phyloP scores from a whole-genome alignment of 2,888 invertebrate species.

The Orthosia gothica region DNA sequence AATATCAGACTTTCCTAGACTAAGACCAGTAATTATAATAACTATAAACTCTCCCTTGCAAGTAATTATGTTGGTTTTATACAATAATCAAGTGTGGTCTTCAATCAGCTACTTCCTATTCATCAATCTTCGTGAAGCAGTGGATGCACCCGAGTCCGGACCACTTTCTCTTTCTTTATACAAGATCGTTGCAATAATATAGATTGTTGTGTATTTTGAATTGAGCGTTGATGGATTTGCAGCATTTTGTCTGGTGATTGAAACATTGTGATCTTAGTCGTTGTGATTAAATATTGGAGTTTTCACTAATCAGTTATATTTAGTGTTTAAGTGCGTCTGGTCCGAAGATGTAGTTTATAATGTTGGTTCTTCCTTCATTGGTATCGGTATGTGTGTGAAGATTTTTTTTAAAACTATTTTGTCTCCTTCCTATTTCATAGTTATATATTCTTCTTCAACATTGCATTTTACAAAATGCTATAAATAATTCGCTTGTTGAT shows the following conservation, averaged over 20 bases:
- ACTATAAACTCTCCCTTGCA: conserved; percentile 64
- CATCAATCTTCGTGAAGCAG: conserved; percentile 69
- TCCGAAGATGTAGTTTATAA: neutral
- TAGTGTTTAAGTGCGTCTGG: neutral
- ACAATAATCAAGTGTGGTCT: conserved; percentile 66
- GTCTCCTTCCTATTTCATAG: no score
- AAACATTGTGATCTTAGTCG: neutral
- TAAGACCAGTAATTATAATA: conserved; percentile 62
- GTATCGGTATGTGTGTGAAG: no score
- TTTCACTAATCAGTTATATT: neutral
- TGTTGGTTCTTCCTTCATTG: no score
- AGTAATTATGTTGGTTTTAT: conserved; percentile 69
- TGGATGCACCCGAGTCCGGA: conserved; percentile 56
- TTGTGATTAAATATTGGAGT: neutral
- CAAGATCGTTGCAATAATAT: conserved; percentile 45
- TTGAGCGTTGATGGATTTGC: conserved; percentile 49
- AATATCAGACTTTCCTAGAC: conserved; percentile 40
- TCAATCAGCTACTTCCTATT: conserved; percentile 71
- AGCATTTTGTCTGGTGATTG: conserved; percentile 24
- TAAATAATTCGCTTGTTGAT: conserved; percentile 20
- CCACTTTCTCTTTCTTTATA: conserved; percentile 72
- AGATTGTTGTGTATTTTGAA: conserved; percentile 47
- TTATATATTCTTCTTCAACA: no score
- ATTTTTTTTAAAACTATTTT: no score
- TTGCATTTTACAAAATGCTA: neutral